Evolutionary conservation across 2,888 invertebrate species (phyloP), one percentile per base, ranked within the genome.

Genomic region (Clanis bilineata): DNA sequence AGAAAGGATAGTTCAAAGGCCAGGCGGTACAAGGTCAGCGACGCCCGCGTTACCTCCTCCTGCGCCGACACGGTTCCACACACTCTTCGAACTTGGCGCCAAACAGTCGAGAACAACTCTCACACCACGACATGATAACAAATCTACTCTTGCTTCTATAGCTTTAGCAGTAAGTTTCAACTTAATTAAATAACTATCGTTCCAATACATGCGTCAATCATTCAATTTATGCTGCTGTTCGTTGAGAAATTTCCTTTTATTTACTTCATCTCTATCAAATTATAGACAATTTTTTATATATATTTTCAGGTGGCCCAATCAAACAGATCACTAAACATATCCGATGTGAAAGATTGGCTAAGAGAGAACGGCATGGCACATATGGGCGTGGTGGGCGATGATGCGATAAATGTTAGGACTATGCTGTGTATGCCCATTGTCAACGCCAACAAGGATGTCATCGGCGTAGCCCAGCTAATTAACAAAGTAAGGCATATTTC

Each of bases 401-500:
- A 95, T 74, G 95, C 95, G 0, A 95, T 94, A 58, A 93, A 94
- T 60, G 96, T 95, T 38, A 94, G 94, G 62, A 97, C 96, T 38
- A 96, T 98, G 80, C 94, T 98, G 1, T 97, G 97, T 76, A 97
- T 98, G 96, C 98, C 98, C 3, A 98, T 98, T 67, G 96, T 96
- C 44, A 98, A 98, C 83, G 97, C 97, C 1, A 96, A 97, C 80
- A 96, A 96, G 75, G 95, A 94, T 64, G 96, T 98, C 3, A 97
- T 98, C 74, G 98, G 97, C 21, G 98, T 98, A 7, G 97, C 98
- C 6, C 98, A 98, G 80, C 93, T 98, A 64, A 97, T 98, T 60
- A 98, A 98, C 85, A 98, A 98, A 94, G 95, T 95, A 80, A 63
- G 62, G 41, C 7, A 59, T 1, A 1, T 9, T 18, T 41, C 18